A percentile compares a stretch with the other conserved stretches of the same genome.
Evolutionary conservation across 2,888 invertebrate species (phyloP).

Genomic region (Tipula lateralis): DNA sequence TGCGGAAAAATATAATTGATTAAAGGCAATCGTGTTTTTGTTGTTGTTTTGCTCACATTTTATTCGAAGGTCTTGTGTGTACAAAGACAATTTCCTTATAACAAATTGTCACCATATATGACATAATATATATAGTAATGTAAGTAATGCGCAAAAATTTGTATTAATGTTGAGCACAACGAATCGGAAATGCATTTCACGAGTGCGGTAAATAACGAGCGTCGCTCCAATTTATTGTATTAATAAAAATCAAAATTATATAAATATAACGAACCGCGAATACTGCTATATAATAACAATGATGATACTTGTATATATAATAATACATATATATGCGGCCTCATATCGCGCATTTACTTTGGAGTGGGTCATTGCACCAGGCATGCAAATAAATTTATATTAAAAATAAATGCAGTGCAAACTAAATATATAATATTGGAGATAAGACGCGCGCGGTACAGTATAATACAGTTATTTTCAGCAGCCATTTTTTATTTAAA

Average conservation of each 20-base stretch:
- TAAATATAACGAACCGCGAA: neutral
- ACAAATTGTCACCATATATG: neutral
- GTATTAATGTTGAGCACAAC: neutral
- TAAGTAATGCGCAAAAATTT: neutral
- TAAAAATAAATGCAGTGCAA: neutral
- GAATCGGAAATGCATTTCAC: neutral
- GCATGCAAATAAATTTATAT: neutral
- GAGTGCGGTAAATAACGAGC: neutral
- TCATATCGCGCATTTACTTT: neutral
- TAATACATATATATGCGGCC: neutral
- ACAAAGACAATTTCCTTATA: slow-evolving; percentile 2
- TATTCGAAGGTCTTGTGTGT: neutral
- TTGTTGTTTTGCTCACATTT: neutral
- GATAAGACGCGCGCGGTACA: neutral
- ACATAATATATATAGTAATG: neutral
- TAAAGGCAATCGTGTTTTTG: neutral
- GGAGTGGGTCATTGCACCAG: neutral
- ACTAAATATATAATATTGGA: neutral
- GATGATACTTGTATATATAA: neutral
- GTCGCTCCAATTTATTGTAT: neutral
- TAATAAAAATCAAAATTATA: neutral
- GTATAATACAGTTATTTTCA: neutral
- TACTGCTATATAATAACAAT: too few relatives aligned
- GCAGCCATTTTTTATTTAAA: neutral
- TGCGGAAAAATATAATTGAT: neutral